Evolutionary conservation across 2,888 invertebrate genomes (phyloP).

Genomic region (Drosophila neonasuta): DNA sequence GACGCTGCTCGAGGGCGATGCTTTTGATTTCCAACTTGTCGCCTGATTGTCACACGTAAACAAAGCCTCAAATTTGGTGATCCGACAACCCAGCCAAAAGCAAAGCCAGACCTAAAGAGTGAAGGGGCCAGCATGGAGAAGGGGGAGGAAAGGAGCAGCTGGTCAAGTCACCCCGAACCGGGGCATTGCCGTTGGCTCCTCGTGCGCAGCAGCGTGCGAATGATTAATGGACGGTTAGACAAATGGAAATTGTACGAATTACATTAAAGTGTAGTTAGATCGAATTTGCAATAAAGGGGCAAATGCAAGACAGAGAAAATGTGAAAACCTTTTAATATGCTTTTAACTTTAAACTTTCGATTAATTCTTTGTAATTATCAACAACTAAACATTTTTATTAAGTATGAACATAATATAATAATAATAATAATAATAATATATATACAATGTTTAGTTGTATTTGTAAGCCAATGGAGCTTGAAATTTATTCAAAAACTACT

Average conservation of each 20-base stretch:
- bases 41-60: conserved; percentile 77
- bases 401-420: no score
- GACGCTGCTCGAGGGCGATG: conserved; percentile 31
- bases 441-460: no score
- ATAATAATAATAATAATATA: no score
- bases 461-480: no score
- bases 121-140: neutral
- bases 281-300: conserved; percentile 43
- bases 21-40: conserved; percentile 75
- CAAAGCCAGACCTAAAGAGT: conserved; percentile 1
- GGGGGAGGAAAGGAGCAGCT: conserved; percentile 13
- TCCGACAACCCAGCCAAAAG: conserved; percentile 15
- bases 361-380: no score
- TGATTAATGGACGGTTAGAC: conserved; percentile 82
- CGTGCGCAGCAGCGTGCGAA: conserved; percentile 76
- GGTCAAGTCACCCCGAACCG: conserved; percentile 39
- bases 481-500: no score
- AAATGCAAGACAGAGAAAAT: no score
- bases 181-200: conserved; percentile 39
- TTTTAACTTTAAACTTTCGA: neutral
- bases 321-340: no score
- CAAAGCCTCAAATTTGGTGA: conserved; percentile 73
- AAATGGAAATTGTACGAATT: conserved; percentile 82
- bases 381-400: no score
- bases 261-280: conserved; percentile 80